Evolutionary conservation across 2,888 invertebrate genomes (phyloP), one percentile per base, ranked within the genome.

Genomic region (Drosophila emarginata): DNA sequence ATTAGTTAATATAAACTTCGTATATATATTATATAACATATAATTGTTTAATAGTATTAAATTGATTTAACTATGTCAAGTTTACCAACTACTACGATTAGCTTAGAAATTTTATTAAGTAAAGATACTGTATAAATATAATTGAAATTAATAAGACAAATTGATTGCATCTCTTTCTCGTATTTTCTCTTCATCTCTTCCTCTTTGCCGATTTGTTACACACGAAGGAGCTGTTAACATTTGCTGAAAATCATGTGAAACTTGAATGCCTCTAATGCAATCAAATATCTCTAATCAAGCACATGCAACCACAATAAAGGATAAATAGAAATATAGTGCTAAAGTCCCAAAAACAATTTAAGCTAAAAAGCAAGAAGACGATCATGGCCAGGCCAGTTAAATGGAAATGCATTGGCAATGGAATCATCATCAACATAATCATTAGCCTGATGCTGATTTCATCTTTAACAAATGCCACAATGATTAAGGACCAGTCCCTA

Each of bases 271-370:
- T 54, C 36, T 12, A 54, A 36, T 54, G 54, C 32, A 54, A 54
- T 80, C 78, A 73, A 73, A 79, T 79, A 76, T 80, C 64, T 78
- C 76, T 76, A 79, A 79, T 79, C 80, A 79, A 76, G 78, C 72
- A 32, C 54, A 45, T 64, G 36, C 64, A 26, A 51, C 59, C 67
- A 65, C 79, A 74, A 77, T 67, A 70, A 76, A 68, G 32, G 59
- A 63, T 70, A 79, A 76, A 80, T 72, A 78, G 15, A 45, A 45
- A 79, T 74, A 74, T 39, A 32, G 40, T 21, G 32, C 21, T 56
- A 54, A 12, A 12, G 4, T 9, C n/a, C 15, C 28, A 54, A 36
- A 32, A 58, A 36, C 45, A 58, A 51, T 23, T 18, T 11, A 76
- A 67, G 57, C 53, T 61, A 63, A 65, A 70, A 26, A n/a, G 39